Conservation (phyloP, 2,113 vertebrate genomes). For the Mustela nigripes region DNA sequence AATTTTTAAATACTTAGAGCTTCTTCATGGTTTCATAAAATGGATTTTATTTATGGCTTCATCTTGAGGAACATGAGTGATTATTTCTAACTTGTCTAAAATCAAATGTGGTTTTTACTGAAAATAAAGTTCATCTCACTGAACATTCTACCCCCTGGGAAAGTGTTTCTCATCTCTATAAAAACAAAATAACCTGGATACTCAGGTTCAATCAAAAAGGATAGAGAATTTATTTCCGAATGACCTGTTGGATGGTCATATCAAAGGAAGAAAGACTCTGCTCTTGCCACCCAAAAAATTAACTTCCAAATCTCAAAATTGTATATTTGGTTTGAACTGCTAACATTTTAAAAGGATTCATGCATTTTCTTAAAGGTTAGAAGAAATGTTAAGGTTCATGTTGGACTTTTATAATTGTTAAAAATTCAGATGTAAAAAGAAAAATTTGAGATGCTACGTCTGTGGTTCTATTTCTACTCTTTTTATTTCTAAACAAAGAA, state of each 20-base stretch:
- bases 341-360: neutral
- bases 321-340: neutral
- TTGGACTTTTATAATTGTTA: slow-evolving; percentile 52
- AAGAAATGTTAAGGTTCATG: neutral
- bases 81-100: slow-evolving; percentile 54
- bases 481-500: slow-evolving; percentile 64
- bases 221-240: slow-evolving; percentile 39
- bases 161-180: slow-evolving; percentile 37
- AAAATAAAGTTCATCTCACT: neutral
- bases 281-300: neutral
- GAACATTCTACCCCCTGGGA: neutral
- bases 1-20: slow-evolving; percentile 30
- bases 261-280: neutral
- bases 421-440: slow-evolving; percentile 33
- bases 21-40: neutral
- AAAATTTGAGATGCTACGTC: neutral
- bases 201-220: neutral
- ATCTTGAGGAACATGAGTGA: slow-evolving; percentile 4
- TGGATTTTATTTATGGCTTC: slow-evolving; percentile 2
- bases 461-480: neutral
- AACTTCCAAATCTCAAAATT: slow-evolving; percentile 37
- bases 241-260: neutral
- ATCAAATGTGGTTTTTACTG: neutral
- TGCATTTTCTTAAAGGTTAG: neutral
- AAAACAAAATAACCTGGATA: neutral